Evolutionary conservation across 2,797 vertebrate species (phyloP), one percentile per base, ranked within the genome.

Genomic region (Eurystomus glaucurus): DNA sequence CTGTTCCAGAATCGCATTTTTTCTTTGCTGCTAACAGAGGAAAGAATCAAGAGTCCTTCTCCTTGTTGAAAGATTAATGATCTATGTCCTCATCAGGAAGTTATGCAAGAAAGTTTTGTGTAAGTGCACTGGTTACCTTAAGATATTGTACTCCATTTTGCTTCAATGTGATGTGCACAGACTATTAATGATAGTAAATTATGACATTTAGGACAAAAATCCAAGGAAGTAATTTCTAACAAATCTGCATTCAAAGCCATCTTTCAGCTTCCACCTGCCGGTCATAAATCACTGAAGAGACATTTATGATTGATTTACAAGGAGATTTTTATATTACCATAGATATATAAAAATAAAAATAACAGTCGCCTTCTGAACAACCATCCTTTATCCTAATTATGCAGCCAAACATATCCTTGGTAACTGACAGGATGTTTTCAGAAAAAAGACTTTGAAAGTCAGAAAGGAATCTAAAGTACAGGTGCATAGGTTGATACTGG

Each of bases 231-330:
- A 71, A 92, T 87, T 90, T 58, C 91, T 51, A 62, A 69, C 57
- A 75, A 86, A 66, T 37, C 86, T 93, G 37, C 61, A 95, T 94
- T 89, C 88, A 76, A 90, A 88, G 48, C 41, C 23, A 33, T 54
- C 69, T 84, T 81, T 95, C 79, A 84, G 57, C 46, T 93, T 95
- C 76, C 52, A 64, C 61, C 33, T 51, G 28, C 43, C 68, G 60
- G 45, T 55, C 77, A 80, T 85, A 89, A 96, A 94, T 93, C 84
- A 84, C 50, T 55, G 51, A 37, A 68, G 57, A 88, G 85, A 96
- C 58, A 50, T n/a, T 76, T 70, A 76, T 87, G 88, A 96, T 96
- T 95, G 94, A 97, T 92, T 96, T 68, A 95, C 84, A 77, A 60
- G 58, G 35, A 77, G 87, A 70, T 43, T 46, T 96, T 86, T 88